Evolutionary conservation across 2,113 vertebrate genomes (phyloP).

Genomic region (Gracilinanus agilis): DNA sequence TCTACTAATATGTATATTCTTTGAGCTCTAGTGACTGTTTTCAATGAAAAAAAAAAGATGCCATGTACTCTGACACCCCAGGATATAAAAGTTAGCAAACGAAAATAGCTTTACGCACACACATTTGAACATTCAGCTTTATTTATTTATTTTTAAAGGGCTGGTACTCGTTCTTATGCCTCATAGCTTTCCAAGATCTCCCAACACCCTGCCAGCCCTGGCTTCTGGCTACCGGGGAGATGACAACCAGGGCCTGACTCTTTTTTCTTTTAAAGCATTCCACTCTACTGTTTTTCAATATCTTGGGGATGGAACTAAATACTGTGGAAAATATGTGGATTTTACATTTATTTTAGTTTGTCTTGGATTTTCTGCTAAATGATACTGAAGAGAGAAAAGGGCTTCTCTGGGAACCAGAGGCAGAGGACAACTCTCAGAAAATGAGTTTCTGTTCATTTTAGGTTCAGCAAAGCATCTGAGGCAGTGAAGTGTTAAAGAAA

Average conservation of each 20-base stretch:
- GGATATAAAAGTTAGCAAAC: slow-evolving; percentile 34
- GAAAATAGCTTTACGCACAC: slow-evolving; percentile 22
- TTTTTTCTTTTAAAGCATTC: rapidly evolving
- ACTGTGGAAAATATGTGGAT: not conserved
- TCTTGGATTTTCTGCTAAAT: slow-evolving; percentile 10
- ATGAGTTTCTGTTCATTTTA: not conserved
- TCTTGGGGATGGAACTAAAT: not conserved
- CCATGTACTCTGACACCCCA: slow-evolving; percentile 32
- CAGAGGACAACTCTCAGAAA: not conserved
- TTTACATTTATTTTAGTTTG: not conserved
- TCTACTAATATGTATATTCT: slow-evolving; percentile 70
- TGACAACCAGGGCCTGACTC: not conserved
- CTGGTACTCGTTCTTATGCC: not conserved
- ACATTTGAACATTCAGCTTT: not conserved
- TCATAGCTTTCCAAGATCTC: not conserved
- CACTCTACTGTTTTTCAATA: rapidly evolving
- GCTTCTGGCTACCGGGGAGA: not conserved
- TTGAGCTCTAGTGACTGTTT: slow-evolving; percentile 51
- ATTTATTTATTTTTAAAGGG: slow-evolving; percentile 9
- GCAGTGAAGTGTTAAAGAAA: not conserved
- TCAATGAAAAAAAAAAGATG: slow-evolving; percentile 18
- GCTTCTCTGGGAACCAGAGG: slow-evolving; percentile 13
- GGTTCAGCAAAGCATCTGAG: not conserved
- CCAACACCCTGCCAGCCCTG: not conserved
- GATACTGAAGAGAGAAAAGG: not conserved